Evolutionary conservation across 2,888 invertebrate genomes (phyloP).

Genomic region (Microdon myrmicae): DNA sequence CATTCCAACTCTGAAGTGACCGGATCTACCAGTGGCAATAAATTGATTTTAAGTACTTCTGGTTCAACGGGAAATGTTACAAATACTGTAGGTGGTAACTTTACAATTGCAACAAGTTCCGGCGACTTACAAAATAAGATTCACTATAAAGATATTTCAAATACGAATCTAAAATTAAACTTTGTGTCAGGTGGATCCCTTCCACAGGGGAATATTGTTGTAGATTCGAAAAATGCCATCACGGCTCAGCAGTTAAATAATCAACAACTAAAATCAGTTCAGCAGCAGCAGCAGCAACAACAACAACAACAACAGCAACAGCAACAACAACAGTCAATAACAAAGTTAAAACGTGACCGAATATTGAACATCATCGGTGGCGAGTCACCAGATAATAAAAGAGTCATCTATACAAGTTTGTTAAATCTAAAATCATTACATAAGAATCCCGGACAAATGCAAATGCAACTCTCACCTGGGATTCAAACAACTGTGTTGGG

Average conservation of each 20-base stretch:
- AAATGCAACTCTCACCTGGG: conserved; percentile 62
- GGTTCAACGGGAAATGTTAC: conserved; percentile 48
- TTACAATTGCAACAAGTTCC: conserved; percentile 62
- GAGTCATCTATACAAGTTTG: conserved; percentile 64
- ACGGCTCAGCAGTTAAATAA: conserved; percentile 44
- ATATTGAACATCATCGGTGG: conserved; percentile 57
- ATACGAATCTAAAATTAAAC: conserved; percentile 65
- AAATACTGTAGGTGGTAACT: conserved; percentile 53
- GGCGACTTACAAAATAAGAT: conserved; percentile 62
- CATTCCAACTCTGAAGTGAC: conserved; percentile 49
- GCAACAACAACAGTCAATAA: conserved; percentile 55
- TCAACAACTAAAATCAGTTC: conserved; percentile 37
- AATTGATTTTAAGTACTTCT: conserved; percentile 62
- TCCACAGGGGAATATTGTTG: conserved; percentile 56
- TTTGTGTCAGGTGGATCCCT: conserved; percentile 60
- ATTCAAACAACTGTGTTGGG: conserved; percentile 61
- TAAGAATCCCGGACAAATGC: conserved; percentile 62
- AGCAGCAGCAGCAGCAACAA: conserved; percentile 56
- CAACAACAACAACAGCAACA: conserved; percentile 53
- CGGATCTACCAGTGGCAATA: conserved; percentile 59
- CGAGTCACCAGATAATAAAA: conserved; percentile 57
- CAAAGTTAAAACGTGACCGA: conserved; percentile 59
- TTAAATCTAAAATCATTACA: conserved; percentile 63
- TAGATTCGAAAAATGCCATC: conserved; percentile 52
- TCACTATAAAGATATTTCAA: conserved; percentile 63